Base-by-base conservation (phyloP, 92 coral and sea anemone genomes). In the Umimayanthus chanpuru region DNA sequence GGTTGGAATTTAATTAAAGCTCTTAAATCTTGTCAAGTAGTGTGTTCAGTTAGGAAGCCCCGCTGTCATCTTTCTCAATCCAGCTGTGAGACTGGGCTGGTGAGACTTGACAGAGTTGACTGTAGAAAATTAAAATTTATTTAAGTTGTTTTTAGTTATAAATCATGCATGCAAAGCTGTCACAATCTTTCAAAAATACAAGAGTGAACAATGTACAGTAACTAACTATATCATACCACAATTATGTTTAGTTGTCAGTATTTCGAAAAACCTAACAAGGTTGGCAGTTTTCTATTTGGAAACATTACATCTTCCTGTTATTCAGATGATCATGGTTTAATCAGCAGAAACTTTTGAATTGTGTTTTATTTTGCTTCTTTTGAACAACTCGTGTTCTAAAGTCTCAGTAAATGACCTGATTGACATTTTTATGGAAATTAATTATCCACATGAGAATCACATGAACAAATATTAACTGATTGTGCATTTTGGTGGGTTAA, bases 1-100 rank as follows among this genome's bases (percentile, higher is more conserved):
- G 41, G 68, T 50, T 79, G 82, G 67, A 53, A 29, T 50, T 79
- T 79, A 79, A 50, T 47, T 55, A 79, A 53, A 79, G 39, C 82
- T 79, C 66, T 25, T 49, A 30, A 44, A 29, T n/a, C 21, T 53
- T 29, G 58, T 40, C 30, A 44, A 50, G 66, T 53, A 16, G 43
- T 79, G 25, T 75, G 18, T 47, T 79, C 21, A 79, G 18, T 55
- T 53, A 50, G 38, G 65, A 55, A 26, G 38, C 39, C 68, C 82
- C n/a, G 43, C 67, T 47, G 82, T 79, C 44, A 39, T 30, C 77
- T 73, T 73, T 73, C 26, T 73, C 77, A 32, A 32, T 4, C 8
- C 44, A 73, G 77, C 4, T 32, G 36, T 32, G 44, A 32, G 6
- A 32, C 18, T 14, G n/a, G n/a, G n/a, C n/a, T n/a, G n/a, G 36